These are phyloP conservation scores for Forbesichthys papilliferus DNA, from an alignment of 2,113 vertebrate species.

Conservation along the genomic window DNA sequence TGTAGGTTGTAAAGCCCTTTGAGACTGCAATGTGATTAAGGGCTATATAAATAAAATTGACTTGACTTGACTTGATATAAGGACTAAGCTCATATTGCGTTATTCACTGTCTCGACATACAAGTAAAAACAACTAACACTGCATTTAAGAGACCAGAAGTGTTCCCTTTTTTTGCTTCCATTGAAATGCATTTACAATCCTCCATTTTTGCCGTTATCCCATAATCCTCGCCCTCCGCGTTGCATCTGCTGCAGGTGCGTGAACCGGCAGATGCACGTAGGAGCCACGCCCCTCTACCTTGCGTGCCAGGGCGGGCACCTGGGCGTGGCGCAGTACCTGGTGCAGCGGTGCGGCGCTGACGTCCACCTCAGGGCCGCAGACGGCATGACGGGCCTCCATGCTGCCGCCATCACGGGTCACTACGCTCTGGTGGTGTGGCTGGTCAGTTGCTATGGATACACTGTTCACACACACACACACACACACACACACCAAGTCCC, in stretches of 20 bases:
- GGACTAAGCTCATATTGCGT: too few relatives aligned
- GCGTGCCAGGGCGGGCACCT: constrained; percentile 87
- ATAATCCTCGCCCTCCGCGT: too few relatives aligned
- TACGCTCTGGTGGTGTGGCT: constrained; percentile 81
- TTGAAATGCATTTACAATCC: too few relatives aligned
- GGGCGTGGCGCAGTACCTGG: constrained; percentile 78
- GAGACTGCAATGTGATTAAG: too few relatives aligned
- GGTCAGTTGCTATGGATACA: constrained; percentile 63
- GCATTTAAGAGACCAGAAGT: too few relatives aligned
- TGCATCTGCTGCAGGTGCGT: constrained; percentile 65
- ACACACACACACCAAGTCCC: constrained; percentile 26
- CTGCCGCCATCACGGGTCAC: constrained; percentile 82
- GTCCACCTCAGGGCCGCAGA: constrained; percentile 80
- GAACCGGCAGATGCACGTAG: constrained; percentile 74
- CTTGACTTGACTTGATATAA: too few relatives aligned
- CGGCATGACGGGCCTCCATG: constrained; percentile 84
- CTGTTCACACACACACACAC: not conserved
- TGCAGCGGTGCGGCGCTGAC: constrained; percentile 76
- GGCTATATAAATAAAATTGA: too few relatives aligned
- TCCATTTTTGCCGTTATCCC: too few relatives aligned
- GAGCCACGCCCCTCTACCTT: constrained; percentile 83
- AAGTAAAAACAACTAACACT: too few relatives aligned
- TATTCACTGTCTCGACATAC: too few relatives aligned
- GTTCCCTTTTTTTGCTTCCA: too few relatives aligned
- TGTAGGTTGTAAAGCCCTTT: too few relatives aligned